Percentiles rank a stretch among this genome's conserved stretches.
Conservation (phyloP, 2,797 vertebrate species). For the Buphagus erythrorhynchus region DNA sequence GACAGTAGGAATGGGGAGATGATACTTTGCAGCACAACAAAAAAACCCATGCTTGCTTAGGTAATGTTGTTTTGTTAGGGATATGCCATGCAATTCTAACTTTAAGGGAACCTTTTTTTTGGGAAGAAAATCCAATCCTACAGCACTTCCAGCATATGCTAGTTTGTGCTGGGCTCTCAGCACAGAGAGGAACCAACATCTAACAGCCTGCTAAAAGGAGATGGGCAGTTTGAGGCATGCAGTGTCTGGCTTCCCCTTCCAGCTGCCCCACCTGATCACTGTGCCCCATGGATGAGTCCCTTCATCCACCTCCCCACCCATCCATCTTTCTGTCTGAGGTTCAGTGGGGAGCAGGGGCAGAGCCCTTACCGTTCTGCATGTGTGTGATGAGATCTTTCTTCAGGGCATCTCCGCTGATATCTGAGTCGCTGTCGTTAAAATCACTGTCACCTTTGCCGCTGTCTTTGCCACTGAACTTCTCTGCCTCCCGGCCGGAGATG, state of each 20-base stretch:
- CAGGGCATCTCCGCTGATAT: constrained; percentile 92
- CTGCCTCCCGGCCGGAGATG: constrained; percentile 89
- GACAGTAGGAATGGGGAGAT: fast-evolving
- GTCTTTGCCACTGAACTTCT: constrained; percentile 96
- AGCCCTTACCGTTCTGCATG: constrained; percentile 88
- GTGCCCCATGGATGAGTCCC: not conserved
- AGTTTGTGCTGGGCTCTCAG: not conserved
- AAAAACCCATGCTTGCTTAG: not conserved
- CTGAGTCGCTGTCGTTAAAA: constrained; percentile 97
- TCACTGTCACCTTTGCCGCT: constrained; percentile 98
- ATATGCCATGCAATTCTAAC: not conserved
- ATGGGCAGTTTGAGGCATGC: not conserved
- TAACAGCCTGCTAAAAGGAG: not conserved
- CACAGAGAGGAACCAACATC: not conserved
- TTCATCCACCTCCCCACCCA: not conserved
- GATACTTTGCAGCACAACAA: not conserved
- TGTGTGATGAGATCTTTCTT: constrained; percentile 90
- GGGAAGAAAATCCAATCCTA: not conserved
- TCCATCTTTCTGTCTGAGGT: not conserved
- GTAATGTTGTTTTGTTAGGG: not conserved
- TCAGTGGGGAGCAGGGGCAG: not conserved
- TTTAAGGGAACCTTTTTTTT: not conserved
- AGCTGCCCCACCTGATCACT: not conserved
- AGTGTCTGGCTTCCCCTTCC: not conserved
- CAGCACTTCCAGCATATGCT: not conserved